Percentiles rank a stretch among this genome's conserved stretches.
Evolutionary conservation across 2,888 invertebrate species (phyloP).

Genomic region (Philopedon plagiatum): DNA sequence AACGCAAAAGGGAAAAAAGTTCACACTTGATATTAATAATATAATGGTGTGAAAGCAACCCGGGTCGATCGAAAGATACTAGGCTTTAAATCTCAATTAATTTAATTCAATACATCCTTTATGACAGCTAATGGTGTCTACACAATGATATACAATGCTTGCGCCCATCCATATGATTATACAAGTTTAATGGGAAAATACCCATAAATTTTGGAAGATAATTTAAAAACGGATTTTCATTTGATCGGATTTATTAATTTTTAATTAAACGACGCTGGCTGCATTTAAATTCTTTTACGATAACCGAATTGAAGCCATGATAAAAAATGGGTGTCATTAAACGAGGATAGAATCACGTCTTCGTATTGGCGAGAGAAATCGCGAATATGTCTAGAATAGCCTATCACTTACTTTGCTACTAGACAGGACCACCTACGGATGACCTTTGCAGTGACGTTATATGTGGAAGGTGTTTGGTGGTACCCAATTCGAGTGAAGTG

Average conservation of each 20-base stretch:
- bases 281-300: not conserved
- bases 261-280: conserved; percentile 7
- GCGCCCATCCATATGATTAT: conserved; percentile 31
- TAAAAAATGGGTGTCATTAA: not conserved
- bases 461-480: no score
- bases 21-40: conserved; percentile 30
- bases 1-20: conserved; percentile 19
- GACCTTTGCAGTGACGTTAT: no score
- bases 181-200: conserved; percentile 29
- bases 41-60: conserved; percentile 45
- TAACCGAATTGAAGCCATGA: not conserved
- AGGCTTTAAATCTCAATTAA: conserved; percentile 54
- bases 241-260: conserved; percentile 28
- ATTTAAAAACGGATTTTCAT: conserved; percentile 27
- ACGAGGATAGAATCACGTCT: no score
- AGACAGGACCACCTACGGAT: no score
- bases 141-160: conserved; percentile 24
- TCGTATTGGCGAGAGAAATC: no score
- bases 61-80: conserved; percentile 42
- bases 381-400: no score
- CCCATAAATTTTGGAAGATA: conserved; percentile 27
- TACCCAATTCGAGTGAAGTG: no score
- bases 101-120: conserved; percentile 54
- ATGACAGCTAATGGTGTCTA: conserved; percentile 41
- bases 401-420: no score